Evolutionary conservation across 2,113 vertebrate species (phyloP), one percentile per base, ranked within the genome.

Genomic region (Labeo rohita): DNA sequence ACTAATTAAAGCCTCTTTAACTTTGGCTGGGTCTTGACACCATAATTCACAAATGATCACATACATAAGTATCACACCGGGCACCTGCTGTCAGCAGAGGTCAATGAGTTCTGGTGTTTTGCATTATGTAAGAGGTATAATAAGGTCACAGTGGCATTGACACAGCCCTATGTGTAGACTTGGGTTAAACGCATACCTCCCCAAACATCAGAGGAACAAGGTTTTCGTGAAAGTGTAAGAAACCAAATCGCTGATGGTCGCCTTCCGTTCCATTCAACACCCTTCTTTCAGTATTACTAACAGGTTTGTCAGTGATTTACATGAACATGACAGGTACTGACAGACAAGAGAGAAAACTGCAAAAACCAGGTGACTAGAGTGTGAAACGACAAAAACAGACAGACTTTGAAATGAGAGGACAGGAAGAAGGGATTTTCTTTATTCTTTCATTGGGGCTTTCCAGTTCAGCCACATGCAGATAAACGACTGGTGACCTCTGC

Each of bases 381-480:
- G 11, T 23, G 45, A 13, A 45, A 18, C 23, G 34, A 70, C 45
- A 84, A 21, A 85, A 77, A 68, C 18, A 61, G 65, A 23, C 13
- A 47, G 81, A 4, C 28, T 54, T 34, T 23, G 39, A 85, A 11
- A 85, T 68, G 63, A 79, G 9, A 47, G 54, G 43, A 23, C 21
- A 74, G 47, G 47, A 78, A 54, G 78, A 84, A 84, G 54, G 61
- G 13, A 61, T 84, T 85, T 87, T 78, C 61, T 82, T 85, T 77
- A 47, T 72, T 73, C 76, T 87, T 85, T 74, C 34, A 36, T 16
- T 65, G 78, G 88, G 85, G 66, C 18, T 87, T 89, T 87, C 88
- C 88, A 85, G 50, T 16, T 52, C 34, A 49, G 70, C 52, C 80
- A 59, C 50, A 83, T 56, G 28, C 81, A 23, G 81, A 84, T 49